phyloP scores from a whole-genome alignment of 2,888 invertebrate species.

The Drosophila buzzatii region DNA sequence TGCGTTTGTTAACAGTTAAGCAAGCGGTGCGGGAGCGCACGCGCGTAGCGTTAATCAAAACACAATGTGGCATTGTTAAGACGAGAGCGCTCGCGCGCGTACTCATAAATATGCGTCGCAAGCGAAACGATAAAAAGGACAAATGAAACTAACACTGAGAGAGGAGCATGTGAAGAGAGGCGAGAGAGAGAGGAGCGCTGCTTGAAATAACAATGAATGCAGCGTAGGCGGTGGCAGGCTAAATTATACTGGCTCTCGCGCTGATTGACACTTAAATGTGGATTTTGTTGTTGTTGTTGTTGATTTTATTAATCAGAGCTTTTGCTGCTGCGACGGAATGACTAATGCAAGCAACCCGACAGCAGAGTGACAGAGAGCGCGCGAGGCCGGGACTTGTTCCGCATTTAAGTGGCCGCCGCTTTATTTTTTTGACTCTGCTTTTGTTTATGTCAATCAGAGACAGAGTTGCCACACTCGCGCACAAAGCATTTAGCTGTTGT shows the following conservation, averaged over 20 bases:
- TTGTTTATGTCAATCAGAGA: conserved; percentile 53
- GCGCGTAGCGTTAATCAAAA: conserved; percentile 52
- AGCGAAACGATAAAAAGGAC: conserved; percentile 63
- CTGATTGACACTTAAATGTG: conserved; percentile 68
- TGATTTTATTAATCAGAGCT: conserved; percentile 56
- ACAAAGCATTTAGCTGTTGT: conserved; percentile 56
- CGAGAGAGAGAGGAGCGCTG: not conserved
- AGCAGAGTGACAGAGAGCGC: not conserved
- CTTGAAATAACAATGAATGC: conserved; percentile 40
- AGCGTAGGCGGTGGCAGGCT: conserved; percentile 32
- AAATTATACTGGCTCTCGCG: conserved; percentile 34
- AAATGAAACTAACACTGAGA: conserved; percentile 15
- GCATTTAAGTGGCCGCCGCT: conserved; percentile 27
- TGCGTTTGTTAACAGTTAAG: conserved; percentile 32
- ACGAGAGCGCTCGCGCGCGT: conserved; percentile 29
- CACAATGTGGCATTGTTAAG: conserved; percentile 51
- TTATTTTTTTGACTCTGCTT: conserved; percentile 38
- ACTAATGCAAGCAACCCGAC: conserved; percentile 46
- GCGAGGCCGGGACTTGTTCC: conserved; percentile 24
- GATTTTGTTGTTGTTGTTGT: conserved; percentile 29
- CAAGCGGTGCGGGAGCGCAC: conserved; percentile 39
- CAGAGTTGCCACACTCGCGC: conserved; percentile 57
- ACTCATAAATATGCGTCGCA: conserved; percentile 54
- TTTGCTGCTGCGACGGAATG: conserved; percentile 46
- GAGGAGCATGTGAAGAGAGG: not conserved